A percentile compares a stretch with the other conserved stretches of the same genome.
These are phyloP conservation scores for Magallana gigas DNA, from an alignment of 1,140 invertebrate species.

Conservation along the genomic window DNA sequence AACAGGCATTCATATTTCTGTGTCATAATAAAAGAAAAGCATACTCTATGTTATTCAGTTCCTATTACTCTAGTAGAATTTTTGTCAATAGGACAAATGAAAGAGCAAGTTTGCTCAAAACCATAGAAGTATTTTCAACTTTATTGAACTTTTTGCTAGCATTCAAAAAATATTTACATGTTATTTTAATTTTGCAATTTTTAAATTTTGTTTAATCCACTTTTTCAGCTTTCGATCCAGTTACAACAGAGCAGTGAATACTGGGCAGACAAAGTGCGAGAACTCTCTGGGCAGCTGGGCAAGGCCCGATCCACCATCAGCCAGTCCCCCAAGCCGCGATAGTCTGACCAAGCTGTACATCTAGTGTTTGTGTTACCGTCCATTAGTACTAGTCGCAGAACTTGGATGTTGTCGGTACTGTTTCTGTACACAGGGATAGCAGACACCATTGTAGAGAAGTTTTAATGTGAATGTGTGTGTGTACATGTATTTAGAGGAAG, in stretches of 20 bases:
- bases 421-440: not conserved
- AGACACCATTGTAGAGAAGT: not conserved
- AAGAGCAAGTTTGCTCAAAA: not conserved
- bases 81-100: not conserved
- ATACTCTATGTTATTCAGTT: too few species aligned
- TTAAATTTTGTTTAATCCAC: conserved; percentile 37
- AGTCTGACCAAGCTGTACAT: not conserved
- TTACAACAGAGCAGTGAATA: conserved; percentile 78
- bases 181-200: too few species aligned
- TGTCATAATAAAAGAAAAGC: too few species aligned
- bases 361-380: conserved; percentile 15
- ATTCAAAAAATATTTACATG: not conserved
- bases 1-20: too few species aligned
- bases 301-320: conserved; percentile 50
- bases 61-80: too few species aligned
- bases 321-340: conserved; percentile 44
- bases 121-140: not conserved
- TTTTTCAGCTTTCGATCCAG: conserved; percentile 76
- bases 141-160: not conserved
- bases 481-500: conserved; percentile 4
- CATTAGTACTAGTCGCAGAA: conserved; percentile 18
- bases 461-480: conserved; percentile 4
- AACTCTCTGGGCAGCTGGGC: conserved; percentile 68
- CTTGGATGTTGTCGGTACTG: not conserved
- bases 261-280: conserved; percentile 77